Conservation (phyloP, 2,797 vertebrate genomes). For the Notamacropus eugenii region DNA sequence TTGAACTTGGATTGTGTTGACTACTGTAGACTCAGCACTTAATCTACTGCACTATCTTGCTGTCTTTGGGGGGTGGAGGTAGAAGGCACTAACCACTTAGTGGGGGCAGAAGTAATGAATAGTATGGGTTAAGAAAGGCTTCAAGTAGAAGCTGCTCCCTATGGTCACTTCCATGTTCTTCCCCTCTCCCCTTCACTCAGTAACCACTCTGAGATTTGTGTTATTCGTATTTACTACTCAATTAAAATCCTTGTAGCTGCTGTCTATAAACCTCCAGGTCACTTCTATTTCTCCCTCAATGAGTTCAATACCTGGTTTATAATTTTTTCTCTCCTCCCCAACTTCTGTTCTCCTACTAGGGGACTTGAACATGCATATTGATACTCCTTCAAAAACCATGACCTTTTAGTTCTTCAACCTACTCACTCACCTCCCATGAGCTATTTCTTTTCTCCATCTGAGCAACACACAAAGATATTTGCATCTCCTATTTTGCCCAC, state of each 20-base stretch:
- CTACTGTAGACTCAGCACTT: neutral
- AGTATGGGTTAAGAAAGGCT: neutral
- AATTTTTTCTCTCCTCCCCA: neutral
- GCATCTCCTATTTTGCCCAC: neutral
- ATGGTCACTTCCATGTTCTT: neutral
- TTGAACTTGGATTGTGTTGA: neutral
- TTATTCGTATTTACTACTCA: neutral
- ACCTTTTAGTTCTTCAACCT: neutral
- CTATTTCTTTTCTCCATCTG: neutral
- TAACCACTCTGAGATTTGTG: neutral
- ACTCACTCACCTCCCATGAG: neutral
- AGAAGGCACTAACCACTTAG: neutral
- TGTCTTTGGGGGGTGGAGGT: neutral
- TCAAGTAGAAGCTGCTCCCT: neutral
- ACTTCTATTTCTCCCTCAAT: neutral
- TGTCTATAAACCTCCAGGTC: neutral
- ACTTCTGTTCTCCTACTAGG: neutral
- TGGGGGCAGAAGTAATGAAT: neutral
- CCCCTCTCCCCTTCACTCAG: neutral
- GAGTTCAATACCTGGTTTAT: neutral
- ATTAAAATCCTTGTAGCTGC: neutral
- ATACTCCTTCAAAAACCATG: neutral
- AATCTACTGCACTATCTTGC: neutral
- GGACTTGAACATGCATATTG: neutral
- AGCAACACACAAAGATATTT: neutral